A percentile compares a stretch with the other conserved stretches of the same genome.
phyloP scores from a whole-genome alignment of 1,140 invertebrate genomes.

The Hypsibius dujardini region DNA sequence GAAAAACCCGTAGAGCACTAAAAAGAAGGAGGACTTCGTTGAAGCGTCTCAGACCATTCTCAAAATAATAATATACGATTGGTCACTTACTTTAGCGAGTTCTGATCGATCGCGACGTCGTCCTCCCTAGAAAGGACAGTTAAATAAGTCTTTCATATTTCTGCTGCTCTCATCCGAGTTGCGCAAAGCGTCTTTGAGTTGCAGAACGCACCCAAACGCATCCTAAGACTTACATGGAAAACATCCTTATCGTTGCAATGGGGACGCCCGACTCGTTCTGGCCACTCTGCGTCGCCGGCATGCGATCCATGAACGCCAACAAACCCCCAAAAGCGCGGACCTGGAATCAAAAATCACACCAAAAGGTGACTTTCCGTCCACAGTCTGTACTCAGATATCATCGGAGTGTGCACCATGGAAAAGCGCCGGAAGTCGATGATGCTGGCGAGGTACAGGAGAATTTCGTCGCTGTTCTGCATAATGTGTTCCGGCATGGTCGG shows the following conservation, averaged over 20 bases:
- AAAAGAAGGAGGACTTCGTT: not conserved
- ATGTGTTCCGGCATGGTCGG: constrained; percentile 8
- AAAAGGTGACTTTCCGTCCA: not conserved
- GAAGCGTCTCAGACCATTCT: not conserved
- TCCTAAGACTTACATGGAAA: not conserved
- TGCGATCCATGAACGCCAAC: not conserved
- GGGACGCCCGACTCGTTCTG: not conserved
- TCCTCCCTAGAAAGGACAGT: not conserved
- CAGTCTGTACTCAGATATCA: not conserved
- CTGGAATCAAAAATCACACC: not conserved
- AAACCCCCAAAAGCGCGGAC: constrained; percentile 9
- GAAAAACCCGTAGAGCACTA: constrained; percentile 9
- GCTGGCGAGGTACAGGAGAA: not conserved
- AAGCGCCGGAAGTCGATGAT: not conserved
- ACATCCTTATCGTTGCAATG: not conserved
- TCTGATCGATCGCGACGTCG: not conserved
- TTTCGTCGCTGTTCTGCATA: not conserved
- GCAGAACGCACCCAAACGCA: too few relatives aligned
- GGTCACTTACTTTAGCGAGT: not conserved
- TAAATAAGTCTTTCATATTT: not conserved
- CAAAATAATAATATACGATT: not conserved
- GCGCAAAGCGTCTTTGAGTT: too few relatives aligned
- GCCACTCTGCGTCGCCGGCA: not conserved
- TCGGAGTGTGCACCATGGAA: not conserved
- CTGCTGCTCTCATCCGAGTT: too few relatives aligned